Base-by-base conservation (phyloP, 2,888 invertebrate species). In the Panopea generosa region DNA sequence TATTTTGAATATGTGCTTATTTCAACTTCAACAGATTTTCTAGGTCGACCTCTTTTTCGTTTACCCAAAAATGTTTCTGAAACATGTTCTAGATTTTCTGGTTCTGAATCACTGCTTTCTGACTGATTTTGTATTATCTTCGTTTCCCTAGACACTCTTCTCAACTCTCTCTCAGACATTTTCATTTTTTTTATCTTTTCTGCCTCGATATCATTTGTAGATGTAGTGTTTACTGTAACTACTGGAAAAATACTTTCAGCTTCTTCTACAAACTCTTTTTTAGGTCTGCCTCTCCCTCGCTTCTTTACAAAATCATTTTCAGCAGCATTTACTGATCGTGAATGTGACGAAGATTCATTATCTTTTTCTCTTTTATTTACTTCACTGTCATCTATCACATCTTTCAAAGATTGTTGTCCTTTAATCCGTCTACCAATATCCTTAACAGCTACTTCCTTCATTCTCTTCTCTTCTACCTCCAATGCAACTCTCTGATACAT, bases 401-500 rank as follows among this genome's bases (percentile, higher is more conserved):
- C 18, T 27, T 20, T 59, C 45, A 52, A 49, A n/a, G 43, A 47
- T 22, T 56, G 18, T 18, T 45, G 57, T 59, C 55, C 61, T 29
- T 61, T 61, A 24, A 61, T 53, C 9, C 61, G 45, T 45, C 72
- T 80, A 26, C 14, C 47, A n/a, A 26, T 14, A 9, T 29, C 4
- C 4, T 38, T 49, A 9, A 27, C 38, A 38, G 52, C 56, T 29
- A 76, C 79, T 50, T 71, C 71, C 50, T 78, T 70, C 38, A 74
- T 43, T 60, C 80, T 71, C 61, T 72, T 74, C 43, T 83, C 77
- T 40, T 85, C 85, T 2, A 73, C 79, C 50, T 84, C 80, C 18
- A 78, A 65, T 7, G 82, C 83, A 20, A 83, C 69, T 59, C 81
- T 68, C 27, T 83, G 81, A 26, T 70, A 77, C 9, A 83, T 70